Evolutionary conservation across 2,113 vertebrate species (phyloP), one percentile per base, ranked within the genome.

Genomic region (Himantopus leucocephalus): DNA sequence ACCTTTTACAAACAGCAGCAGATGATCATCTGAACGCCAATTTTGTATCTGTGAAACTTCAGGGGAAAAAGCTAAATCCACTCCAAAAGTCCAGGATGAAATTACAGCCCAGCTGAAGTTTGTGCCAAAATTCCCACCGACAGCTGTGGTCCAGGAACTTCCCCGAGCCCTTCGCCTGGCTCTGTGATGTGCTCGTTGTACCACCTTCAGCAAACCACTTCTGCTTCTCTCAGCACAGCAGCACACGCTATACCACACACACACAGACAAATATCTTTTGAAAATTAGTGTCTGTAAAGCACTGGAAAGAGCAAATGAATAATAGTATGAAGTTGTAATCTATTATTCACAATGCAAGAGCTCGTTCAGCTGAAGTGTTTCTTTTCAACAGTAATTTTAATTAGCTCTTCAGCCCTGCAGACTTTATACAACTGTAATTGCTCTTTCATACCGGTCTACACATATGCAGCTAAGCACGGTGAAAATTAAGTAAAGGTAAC

Each of bases 381-480:
- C 68, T 85, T 90, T 94, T 87, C 68, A 89, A 53, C 41, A 68
- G 75, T 27, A 8, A 74, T 91, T 97, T 91, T 78, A 94, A 95
- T 94, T 91, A 94, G 48, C 60, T 76, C 50, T 94, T 89, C 53
- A 96, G 34, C 19, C 30, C 41, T 68, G 56, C 39, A 86, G 50
- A 92, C 7, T 93, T 90, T 74, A 72, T 79, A 58, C 21, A 75
- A 58, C 52, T 84, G 19, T 64, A 95, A 89, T 72, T 85, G 73
- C n/a, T 64, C 48, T 85, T 87, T 89, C 73, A 89, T 64, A 41
- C 34, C 26, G 9, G 43, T 48, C 39, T 63, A 78, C 22, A 72
- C 19, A 48, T 35, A 84, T 8, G 24, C 47, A 93, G 43, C 34
- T 84, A 67, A 86, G 34, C 52, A 78, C 59, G 43, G 52, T 45